phyloP scores from a whole-genome alignment of 2,888 invertebrate genomes.

The Mellilla xanthometata region DNA sequence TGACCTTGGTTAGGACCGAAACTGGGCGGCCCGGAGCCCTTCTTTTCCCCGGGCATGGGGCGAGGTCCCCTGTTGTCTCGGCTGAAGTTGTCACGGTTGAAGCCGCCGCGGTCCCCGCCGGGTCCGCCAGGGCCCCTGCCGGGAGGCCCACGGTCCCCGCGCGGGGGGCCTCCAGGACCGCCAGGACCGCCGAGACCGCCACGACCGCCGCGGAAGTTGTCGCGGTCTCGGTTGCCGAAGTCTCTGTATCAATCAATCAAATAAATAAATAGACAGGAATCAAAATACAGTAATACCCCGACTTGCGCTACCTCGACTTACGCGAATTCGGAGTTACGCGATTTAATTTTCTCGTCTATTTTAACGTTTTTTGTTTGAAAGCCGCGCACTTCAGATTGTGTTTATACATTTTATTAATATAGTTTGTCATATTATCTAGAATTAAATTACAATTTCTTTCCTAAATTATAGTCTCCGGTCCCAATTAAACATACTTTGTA shows the following conservation, averaged over 20 bases:
- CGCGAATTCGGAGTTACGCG: too few species aligned
- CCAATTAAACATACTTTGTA: too few species aligned
- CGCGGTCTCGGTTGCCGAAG: slow-evolving; percentile 47
- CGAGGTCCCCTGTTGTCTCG: slow-evolving; percentile 34
- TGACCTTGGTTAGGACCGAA: slow-evolving; percentile 11
- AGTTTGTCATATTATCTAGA: too few species aligned
- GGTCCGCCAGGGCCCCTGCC: slow-evolving; percentile 35
- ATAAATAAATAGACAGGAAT: background rate
- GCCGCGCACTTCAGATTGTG: too few species aligned
- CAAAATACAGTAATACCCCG: too few species aligned
- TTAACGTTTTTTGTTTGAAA: too few species aligned
- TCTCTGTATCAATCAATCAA: slow-evolving; percentile 24
- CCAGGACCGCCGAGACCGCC: slow-evolving; percentile 36
- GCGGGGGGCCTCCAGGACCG: slow-evolving; percentile 23
- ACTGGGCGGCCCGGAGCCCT: slow-evolving; percentile 29
- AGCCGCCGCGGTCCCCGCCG: slow-evolving; percentile 23
- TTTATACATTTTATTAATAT: too few species aligned
- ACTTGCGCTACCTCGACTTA: too few species aligned
- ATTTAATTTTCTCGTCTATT: too few species aligned
- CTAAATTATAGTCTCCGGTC: too few species aligned
- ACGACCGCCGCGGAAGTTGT: slow-evolving; percentile 50
- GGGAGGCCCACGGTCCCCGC: slow-evolving; percentile 35
- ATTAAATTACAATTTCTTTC: too few species aligned
- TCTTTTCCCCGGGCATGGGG: slow-evolving; percentile 42
- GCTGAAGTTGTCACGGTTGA: slow-evolving; percentile 29